Evolutionary conservation across 2,888 invertebrate species (phyloP).

Genomic region (Zaprionus bogoriensis): DNA sequence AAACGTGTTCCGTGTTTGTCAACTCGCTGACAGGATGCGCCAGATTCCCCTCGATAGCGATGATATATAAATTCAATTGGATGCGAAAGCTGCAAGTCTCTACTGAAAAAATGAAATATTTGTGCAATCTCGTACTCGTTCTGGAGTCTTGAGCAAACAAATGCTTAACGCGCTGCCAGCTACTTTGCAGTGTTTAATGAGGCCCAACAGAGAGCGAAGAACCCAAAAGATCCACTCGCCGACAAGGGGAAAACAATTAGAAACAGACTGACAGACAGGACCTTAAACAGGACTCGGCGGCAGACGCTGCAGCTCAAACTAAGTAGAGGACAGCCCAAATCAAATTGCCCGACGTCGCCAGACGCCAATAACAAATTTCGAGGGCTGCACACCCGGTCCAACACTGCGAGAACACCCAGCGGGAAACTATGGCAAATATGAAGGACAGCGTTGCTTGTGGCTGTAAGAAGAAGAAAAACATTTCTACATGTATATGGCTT

Average conservation of each 20-base stretch:
- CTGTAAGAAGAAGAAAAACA: no score
- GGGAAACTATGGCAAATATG: background rate
- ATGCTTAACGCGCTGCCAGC: slow-evolving; percentile 51
- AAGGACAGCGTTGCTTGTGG: background rate
- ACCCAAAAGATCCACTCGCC: slow-evolving; percentile 24
- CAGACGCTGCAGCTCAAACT: slow-evolving; percentile 41
- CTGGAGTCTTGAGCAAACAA: slow-evolving; percentile 43
- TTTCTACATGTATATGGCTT: no score
- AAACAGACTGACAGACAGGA: slow-evolving; percentile 42
- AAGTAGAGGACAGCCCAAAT: slow-evolving; percentile 35
- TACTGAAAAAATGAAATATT: slow-evolving; percentile 11
- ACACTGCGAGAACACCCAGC: slow-evolving; percentile 11
- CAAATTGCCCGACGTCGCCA: slow-evolving; percentile 50
- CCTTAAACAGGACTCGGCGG: slow-evolving; percentile 43
- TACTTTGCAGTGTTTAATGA: slow-evolving; percentile 50
- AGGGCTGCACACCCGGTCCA: slow-evolving; percentile 14
- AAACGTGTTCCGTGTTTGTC: slow-evolving; percentile 44
- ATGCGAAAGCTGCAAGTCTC: slow-evolving; percentile 3
- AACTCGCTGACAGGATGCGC: slow-evolving; percentile 48
- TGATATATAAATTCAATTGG: slow-evolving; percentile 31
- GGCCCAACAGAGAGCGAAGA: slow-evolving; percentile 16
- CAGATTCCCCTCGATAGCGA: background rate
- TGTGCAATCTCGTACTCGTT: slow-evolving; percentile 15
- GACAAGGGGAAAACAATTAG: slow-evolving; percentile 46
- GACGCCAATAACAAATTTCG: slow-evolving; percentile 52